Percentiles rank a stretch among this genome's conserved stretches.
These are phyloP conservation scores for Amphibalanus amphitrite DNA, from an alignment of 1,140 invertebrate species.

Conservation along the genomic window DNA sequence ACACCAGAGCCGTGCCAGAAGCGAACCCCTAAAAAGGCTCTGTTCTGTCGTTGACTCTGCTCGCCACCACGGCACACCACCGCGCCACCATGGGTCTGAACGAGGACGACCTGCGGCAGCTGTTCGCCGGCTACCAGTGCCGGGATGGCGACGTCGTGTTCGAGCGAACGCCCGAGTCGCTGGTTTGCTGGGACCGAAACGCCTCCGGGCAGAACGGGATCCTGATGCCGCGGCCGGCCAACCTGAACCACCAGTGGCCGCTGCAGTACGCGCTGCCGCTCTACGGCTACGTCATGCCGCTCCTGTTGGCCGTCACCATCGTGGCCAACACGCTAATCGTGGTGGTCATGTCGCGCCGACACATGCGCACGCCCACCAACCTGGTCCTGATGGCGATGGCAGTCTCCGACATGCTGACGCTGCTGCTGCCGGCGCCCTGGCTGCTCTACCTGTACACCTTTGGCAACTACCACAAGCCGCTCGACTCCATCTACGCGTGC, in stretches of 20 bases:
- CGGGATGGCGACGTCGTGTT: slow-evolving; percentile 4
- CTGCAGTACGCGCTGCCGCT: slow-evolving; percentile 40
- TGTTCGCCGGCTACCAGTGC: background rate
- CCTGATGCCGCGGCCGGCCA: background rate
- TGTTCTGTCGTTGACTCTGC: too few relatives aligned
- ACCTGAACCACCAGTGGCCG: slow-evolving; percentile 22
- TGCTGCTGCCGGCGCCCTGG: slow-evolving; percentile 65
- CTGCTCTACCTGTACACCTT: slow-evolving; percentile 80
- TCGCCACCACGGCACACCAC: too few relatives aligned
- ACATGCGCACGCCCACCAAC: slow-evolving; percentile 51
- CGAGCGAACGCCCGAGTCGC: background rate
- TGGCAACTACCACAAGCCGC: slow-evolving; percentile 58
- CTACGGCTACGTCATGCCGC: slow-evolving; percentile 65
- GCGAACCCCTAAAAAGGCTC: too few relatives aligned
- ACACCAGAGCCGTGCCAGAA: too few relatives aligned
- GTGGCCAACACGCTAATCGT: slow-evolving; percentile 73
- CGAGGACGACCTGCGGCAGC: background rate
- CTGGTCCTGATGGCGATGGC: slow-evolving; percentile 62
- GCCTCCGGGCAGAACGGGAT: background rate
- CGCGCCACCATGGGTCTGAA: slow-evolving; percentile 3
- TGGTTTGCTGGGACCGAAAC: slow-evolving; percentile 4
- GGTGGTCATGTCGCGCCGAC: slow-evolving; percentile 43
- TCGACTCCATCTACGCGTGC: slow-evolving; percentile 51
- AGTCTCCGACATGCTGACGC: slow-evolving; percentile 77
- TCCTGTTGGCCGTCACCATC: slow-evolving; percentile 70